These are phyloP conservation scores for Eupeodes corollae DNA, from an alignment of 1,140 invertebrate genomes.

Conservation along the genomic window DNA sequence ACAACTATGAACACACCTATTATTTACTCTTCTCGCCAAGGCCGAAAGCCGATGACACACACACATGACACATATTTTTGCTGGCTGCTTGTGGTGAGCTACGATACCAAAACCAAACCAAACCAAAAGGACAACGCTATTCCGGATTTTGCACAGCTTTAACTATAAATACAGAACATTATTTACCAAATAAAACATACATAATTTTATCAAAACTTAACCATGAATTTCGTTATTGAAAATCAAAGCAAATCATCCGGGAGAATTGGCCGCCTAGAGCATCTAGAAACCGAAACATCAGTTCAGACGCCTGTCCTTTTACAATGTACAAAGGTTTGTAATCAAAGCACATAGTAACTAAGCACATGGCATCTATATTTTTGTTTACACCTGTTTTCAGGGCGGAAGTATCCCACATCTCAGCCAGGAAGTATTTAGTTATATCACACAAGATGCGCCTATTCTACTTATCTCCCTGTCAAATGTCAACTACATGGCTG, in stretches of 20 bases:
- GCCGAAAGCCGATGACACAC: no score
- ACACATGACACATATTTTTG: no score
- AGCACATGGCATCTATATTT: conserved; percentile 11
- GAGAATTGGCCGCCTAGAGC: conserved; percentile 42
- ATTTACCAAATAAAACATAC: no score
- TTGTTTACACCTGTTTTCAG: conserved; percentile 35
- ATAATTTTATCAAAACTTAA: not conserved
- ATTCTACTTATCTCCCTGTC: conserved; percentile 47
- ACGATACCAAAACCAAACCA: no score
- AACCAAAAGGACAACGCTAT: no score
- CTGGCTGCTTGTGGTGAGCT: no score
- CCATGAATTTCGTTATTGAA: conserved; percentile 46
- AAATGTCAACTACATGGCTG: conserved; percentile 42
- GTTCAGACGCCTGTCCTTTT: conserved; percentile 44
- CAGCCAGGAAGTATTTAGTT: conserved; percentile 51
- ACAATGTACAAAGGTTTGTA: conserved; percentile 43
- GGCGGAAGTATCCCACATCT: conserved; percentile 52
- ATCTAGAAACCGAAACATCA: conserved; percentile 29
- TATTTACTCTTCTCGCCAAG: no score
- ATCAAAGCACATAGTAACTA: not conserved
- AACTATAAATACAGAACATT: no score
- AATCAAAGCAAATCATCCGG: conserved; percentile 39
- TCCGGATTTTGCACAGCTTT: no score
- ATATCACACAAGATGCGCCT: conserved; percentile 40
- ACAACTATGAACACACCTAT: no score